Evolutionary conservation across 2,797 vertebrate species (phyloP), one percentile per base, ranked within the genome.

Genomic region (Lycodopsis pacificus): DNA sequence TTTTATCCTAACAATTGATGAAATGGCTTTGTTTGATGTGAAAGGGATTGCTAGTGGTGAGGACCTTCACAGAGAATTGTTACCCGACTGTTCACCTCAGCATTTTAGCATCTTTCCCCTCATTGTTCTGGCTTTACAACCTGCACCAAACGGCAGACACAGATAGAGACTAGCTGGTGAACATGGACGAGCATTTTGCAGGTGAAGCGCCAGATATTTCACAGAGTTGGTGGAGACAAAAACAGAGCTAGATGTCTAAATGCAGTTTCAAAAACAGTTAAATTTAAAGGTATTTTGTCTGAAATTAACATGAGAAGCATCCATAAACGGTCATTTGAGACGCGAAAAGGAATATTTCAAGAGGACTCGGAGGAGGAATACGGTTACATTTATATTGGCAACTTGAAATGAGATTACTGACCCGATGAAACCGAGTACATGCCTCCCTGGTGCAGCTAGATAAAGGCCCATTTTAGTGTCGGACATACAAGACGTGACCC

Each of bases 321-420:
- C 19, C 59, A 32, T 17, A 5, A 49, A 19, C 49, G 17, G 22
- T 20, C 44, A 67, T n/a, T 30, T 66, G 44, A n/a, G 17, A 34
- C 42, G 46, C 22, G 4, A 71, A 57, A 38, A 48, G 25, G 30
- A 38, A 68, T 14, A 44, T 69, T 62, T 69, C 4, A 27, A 40
- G 30, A 30, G 38, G 66, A 36, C 49, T 70, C 49, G 4, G 49
- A 54, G 57, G 38, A 48, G 3, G 40, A 62, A 30, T 58, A 46
- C 22, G 5, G 38, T 71, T n/a, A 73, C 65, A 59, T 56, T 38
- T 22, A 67, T 3, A 32, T 5, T 0, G 25, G 19, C 40, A 25
- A 42, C 19, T 30, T 69, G 36, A 69, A 53, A 51, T 68, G 8
- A 65, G 34, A 72, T 69, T 17, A 49, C 62, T 73, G 65, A 53